Evolutionary conservation across 2,113 vertebrate species (phyloP).

Genomic region (Mellivora capensis): DNA sequence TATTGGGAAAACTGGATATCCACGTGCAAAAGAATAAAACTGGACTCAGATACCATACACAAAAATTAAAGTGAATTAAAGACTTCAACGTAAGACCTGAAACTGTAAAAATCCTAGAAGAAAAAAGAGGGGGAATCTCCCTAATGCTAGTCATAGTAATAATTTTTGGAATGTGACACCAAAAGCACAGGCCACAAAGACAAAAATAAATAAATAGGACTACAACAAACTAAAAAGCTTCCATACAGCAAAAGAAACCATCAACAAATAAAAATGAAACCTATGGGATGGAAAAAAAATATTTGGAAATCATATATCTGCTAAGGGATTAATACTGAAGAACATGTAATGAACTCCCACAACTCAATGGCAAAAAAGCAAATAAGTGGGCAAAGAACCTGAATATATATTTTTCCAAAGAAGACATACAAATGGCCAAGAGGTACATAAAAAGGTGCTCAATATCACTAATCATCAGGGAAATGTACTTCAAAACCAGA

Average conservation of each 20-base stretch:
- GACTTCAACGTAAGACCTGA: neutral
- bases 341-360: neutral
- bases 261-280: neutral
- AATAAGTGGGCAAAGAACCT: neutral
- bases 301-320: neutral
- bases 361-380: neutral
- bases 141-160: neutral
- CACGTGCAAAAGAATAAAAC: neutral
- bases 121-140: neutral
- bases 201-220: neutral
- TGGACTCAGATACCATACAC: neutral
- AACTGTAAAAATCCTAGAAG: neutral
- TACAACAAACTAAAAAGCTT: neutral
- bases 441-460: neutral
- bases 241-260: neutral
- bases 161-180: neutral
- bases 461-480: neutral
- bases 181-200: neutral
- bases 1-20: neutral
- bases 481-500: neutral
- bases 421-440: neutral
- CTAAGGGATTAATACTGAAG: neutral
- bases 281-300: neutral
- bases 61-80: neutral
- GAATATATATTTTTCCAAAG: neutral